Evolutionary conservation across 2,888 invertebrate genomes (phyloP), one percentile per base, ranked within the genome.

Genomic region (Coelogynopora nodosa): DNA sequence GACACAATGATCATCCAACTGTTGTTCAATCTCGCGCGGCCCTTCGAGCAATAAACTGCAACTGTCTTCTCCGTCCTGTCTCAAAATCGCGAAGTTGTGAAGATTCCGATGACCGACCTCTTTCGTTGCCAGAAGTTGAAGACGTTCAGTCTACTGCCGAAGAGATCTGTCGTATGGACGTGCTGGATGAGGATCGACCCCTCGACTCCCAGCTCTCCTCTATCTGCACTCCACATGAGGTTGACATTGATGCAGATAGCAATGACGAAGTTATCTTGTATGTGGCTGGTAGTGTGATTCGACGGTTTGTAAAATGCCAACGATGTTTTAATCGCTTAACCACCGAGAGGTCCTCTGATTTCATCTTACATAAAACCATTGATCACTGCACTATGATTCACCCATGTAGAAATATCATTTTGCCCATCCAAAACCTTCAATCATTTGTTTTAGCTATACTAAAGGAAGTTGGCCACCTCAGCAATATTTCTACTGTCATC

Each of bases 221-320:
- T 23, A 74, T 49, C 49, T 49, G 49, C 18, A 13, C 49, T 49
- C 74, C 10, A 2, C 74, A 74, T 2, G 74, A 74, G 74, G 74
- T 74, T 74, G 74, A 74, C 74, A 10, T 26, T 74, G 23, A 13
- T 74, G 74, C 74, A 74, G 74, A 74, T 74, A 13, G 74, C 2
- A 74, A 74, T 74, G 74, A 74, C 74, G 74, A 74, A 74, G 74
- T 74, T 74, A 74, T 74, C 27, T 74, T 74, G 18, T 74, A 74
- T 74, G 74, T 74, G 18, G 74, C 74, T 26, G 74, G 74, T 74
- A 74, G 74, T 23, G 74, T 74, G 74, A 74, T 74, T 74, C 74
- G 27, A 74, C 74, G 74, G 10, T 74, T 74, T 74, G 74, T 74
- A 74, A 74, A 74, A 26, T 74, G 27, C 74, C 74, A 26, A 74